phyloP scores from a whole-genome alignment of 1,140 invertebrate species.

The Aphis gossypii region DNA sequence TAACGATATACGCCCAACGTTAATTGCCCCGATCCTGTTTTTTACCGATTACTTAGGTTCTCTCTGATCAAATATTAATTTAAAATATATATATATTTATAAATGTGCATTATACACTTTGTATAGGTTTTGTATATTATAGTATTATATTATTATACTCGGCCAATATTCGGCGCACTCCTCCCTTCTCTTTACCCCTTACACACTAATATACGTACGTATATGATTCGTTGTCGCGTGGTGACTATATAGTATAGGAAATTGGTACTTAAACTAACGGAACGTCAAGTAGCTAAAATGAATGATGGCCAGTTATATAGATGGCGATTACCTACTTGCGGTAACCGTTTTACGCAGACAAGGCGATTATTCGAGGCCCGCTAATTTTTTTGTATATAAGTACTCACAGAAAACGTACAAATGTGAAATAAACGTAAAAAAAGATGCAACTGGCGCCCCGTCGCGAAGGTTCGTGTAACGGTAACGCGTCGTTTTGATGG shows the following conservation, averaged over 20 bases:
- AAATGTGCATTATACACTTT: not conserved
- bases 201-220: not conserved
- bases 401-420: not conserved
- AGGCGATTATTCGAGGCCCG: not conserved
- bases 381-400: not conserved
- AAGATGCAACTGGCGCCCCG: not conserved
- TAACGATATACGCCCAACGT: slow-evolving; percentile 57
- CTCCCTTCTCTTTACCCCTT: not conserved
- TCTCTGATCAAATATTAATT: slow-evolving; percentile 57
- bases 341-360: slow-evolving; percentile 29
- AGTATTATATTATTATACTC: not conserved
- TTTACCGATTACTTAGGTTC: slow-evolving; percentile 48
- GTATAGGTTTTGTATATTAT: not conserved
- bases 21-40: slow-evolving; percentile 55
- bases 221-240: not conserved
- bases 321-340: not conserved
- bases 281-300: slow-evolving; percentile 26
- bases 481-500: not conserved
- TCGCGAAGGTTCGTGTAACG: slow-evolving; percentile 15
- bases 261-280: slow-evolving; percentile 49
- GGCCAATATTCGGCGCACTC: not conserved
- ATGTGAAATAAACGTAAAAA: not conserved
- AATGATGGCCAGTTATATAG: not conserved
- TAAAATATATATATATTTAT: slow-evolving; percentile 20
- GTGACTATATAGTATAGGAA: not conserved